Evolutionary conservation across 2,888 invertebrate genomes (phyloP).

Genomic region (Tiliacea citrago): DNA sequence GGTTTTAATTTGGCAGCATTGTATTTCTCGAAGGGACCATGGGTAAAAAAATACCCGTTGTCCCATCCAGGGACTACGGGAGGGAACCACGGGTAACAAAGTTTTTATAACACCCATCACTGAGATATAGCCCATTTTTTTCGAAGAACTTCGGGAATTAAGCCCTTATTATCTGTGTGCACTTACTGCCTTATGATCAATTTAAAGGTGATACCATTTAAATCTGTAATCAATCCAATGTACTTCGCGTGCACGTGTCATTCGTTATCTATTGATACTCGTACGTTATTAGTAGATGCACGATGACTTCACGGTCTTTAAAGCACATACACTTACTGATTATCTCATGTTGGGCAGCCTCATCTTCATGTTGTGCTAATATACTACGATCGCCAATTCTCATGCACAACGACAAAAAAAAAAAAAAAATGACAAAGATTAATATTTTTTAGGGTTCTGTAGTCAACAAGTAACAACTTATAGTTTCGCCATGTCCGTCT

Average conservation of each 20-base stretch:
- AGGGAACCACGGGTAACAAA: no score
- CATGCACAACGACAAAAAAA: no score
- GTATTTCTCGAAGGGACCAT: no score
- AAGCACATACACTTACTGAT: background rate
- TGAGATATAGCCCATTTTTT: background rate
- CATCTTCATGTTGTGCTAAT: background rate
- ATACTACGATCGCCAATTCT: background rate
- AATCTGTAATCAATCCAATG: background rate
- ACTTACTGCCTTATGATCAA: background rate
- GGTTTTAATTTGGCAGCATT: no score
- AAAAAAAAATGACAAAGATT: no score
- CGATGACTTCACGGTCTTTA: constrained; percentile 9
- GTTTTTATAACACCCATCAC: background rate
- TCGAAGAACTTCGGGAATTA: background rate
- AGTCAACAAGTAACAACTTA: no score
- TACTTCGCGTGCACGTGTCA: constrained; percentile 1
- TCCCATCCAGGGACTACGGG: no score
- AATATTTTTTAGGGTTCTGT: no score
- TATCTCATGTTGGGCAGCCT: background rate
- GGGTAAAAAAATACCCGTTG: no score
- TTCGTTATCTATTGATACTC: constrained; percentile 13
- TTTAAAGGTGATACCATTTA: background rate
- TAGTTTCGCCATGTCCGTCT: no score
- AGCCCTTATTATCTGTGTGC: background rate
- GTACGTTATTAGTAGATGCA: background rate